These are phyloP conservation scores for Phalacrocorax aristotelis DNA, from an alignment of 2,113 vertebrate species.

Conservation along the genomic window DNA sequence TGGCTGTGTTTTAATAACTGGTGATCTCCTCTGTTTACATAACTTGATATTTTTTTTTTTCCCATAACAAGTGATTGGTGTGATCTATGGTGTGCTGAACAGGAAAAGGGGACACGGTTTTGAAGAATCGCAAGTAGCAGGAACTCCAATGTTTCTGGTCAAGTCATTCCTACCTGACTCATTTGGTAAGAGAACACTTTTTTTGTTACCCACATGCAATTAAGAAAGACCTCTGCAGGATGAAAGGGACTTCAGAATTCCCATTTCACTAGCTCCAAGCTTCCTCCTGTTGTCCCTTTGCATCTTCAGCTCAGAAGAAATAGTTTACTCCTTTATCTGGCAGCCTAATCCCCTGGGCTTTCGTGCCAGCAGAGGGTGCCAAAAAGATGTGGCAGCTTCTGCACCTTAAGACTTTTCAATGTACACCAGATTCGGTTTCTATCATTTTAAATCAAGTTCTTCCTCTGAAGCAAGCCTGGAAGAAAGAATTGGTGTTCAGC, in stretches of 20 bases:
- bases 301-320: neutral
- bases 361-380: neutral
- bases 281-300: neutral
- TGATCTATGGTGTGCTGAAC: constrained; percentile 69
- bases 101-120: constrained; percentile 63
- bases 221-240: neutral
- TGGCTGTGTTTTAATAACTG: neutral
- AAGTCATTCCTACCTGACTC: constrained; percentile 68
- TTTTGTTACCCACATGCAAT: neutral
- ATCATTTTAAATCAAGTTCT: neutral
- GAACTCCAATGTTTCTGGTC: constrained; percentile 64
- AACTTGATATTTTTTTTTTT: neutral
- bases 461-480: neutral
- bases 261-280: neutral
- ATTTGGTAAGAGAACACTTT: constrained; percentile 42
- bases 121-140: constrained; percentile 69
- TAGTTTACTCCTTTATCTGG: neutral
- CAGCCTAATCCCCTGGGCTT: neutral
- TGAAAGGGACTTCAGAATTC: neutral
- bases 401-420: neutral
- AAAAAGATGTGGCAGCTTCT: neutral
- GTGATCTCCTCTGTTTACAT: neutral
- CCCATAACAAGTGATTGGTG: constrained; percentile 67
- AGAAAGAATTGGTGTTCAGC: neutral
- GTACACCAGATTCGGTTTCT: neutral